phyloP scores from a whole-genome alignment of 1,140 invertebrate genomes.

The Ectropis grisescens region DNA sequence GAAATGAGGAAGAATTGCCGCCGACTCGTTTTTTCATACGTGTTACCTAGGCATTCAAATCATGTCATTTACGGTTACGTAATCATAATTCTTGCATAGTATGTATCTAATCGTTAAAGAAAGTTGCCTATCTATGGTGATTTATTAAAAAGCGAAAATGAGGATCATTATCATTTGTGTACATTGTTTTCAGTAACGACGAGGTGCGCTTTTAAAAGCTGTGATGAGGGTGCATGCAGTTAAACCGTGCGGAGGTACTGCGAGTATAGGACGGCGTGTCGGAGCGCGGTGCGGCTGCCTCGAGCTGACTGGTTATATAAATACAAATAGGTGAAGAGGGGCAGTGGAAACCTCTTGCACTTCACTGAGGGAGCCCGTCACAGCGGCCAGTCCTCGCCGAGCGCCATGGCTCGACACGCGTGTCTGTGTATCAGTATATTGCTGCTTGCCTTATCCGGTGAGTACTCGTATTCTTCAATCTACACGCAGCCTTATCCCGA shows the following conservation, averaged over 20 bases:
- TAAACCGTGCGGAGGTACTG: slow-evolving; percentile 30
- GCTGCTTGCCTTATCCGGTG: slow-evolving; percentile 48
- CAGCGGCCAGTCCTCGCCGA: slow-evolving; percentile 57
- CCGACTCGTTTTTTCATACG: too few species aligned
- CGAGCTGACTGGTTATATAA: slow-evolving; percentile 59
- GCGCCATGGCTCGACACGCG: slow-evolving; percentile 66
- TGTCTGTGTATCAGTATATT: slow-evolving; percentile 58
- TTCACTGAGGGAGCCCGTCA: slow-evolving; percentile 55
- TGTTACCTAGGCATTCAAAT: too few species aligned
- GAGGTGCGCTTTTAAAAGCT: slow-evolving; percentile 50
- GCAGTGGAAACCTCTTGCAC: slow-evolving; percentile 61
- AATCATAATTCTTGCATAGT: too few species aligned
- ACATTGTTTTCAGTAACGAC: slow-evolving; percentile 20
- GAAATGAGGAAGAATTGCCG: too few species aligned
- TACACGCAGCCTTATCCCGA: too few species aligned
- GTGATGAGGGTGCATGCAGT: slow-evolving; percentile 20
- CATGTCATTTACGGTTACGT: too few species aligned
- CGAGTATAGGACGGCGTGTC: slow-evolving; percentile 42
- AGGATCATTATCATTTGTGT: slow-evolving; percentile 14
- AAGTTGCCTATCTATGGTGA: slow-evolving; percentile 1
- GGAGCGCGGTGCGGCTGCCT: slow-evolving; percentile 26
- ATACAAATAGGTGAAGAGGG: slow-evolving; percentile 69
- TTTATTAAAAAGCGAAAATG: slow-evolving; percentile 5
- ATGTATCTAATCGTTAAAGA: too few species aligned
- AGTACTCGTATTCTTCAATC: too few species aligned